Base-by-base conservation (phyloP, 2,797 vertebrate species). In the Lates japonicus region DNA sequence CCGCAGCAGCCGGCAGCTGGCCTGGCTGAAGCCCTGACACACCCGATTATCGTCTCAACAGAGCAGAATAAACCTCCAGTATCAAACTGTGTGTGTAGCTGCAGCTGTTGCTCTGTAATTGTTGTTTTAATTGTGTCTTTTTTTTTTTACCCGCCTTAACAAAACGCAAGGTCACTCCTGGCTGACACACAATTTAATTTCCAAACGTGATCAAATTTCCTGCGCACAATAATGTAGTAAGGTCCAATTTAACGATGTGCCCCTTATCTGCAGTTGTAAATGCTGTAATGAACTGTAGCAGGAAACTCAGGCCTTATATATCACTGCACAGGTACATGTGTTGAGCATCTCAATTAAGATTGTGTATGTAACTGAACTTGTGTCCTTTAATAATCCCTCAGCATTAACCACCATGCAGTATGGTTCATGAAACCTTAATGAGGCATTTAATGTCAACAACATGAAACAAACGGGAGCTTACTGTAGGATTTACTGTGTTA, bases 181-280 rank as follows among this genome's bases (percentile, higher is more conserved):
- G 14, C 7, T 62, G 48, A 76, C 55, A n/a, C 63, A 65, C 74
- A 41, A 57, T 81, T 78, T 54, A 44, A 71, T 83, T 74, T 55
- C 16, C 52, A 74, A 20, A 61, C 55, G 7, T 44, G 63, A 81
- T 87, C 61, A 58, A 57, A 74, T 87, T 82, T 84, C 62, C 82
- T 64, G 67, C 16, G 35, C 14, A 59, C 66, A 70, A 55, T 65
- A 46, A 72, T 6, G 9, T n/a, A 33, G 59, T 33, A 20, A n/a
- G 29, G 2, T 41, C 10, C 57, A 3, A 5, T 63, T 51, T 68
- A 44, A 54, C 17, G 22, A 49, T 3, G 33, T 5, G 17, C 16
- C 39, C 25, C 57, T 78, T 57, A 80, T 70, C 77, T 71, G 65
- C 66, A 17, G 61, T 5, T 64, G 7, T 84, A 76, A 80, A 67